Evolutionary conservation across 2,888 invertebrate genomes (phyloP).

Genomic region (Stictocephala bisonia): DNA sequence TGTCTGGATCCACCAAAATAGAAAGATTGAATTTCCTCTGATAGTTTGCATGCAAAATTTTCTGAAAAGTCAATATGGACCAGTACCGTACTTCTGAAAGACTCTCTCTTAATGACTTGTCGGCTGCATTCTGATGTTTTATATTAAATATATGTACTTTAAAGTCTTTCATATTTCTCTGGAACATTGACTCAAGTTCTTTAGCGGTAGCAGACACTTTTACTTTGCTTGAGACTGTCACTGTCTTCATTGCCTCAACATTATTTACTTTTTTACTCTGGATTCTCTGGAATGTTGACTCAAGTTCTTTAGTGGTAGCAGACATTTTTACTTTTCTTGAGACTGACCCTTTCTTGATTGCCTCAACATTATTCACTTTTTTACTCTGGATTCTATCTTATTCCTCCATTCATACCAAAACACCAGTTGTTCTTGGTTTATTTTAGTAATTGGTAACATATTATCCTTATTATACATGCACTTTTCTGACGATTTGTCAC

Average conservation of each 20-base stretch:
- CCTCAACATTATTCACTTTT: not conserved
- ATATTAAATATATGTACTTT: constrained; percentile 20
- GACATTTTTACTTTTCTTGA: not conserved
- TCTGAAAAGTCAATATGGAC: constrained; percentile 12
- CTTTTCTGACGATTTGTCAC: too few relatives aligned
- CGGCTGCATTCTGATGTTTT: constrained; percentile 5
- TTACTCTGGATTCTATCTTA: not conserved
- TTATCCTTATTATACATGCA: constrained; percentile 1
- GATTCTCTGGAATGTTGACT: not conserved
- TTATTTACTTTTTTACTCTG: too few relatives aligned
- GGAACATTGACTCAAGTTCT: not conserved
- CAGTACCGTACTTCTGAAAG: not conserved
- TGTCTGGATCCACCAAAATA: constrained; percentile 7
- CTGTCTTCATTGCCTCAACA: too few relatives aligned
- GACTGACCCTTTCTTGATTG: not conserved
- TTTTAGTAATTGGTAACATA: not conserved
- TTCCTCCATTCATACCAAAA: not conserved
- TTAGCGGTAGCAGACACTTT: not conserved
- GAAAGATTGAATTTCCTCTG: too few relatives aligned
- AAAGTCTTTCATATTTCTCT: too few relatives aligned
- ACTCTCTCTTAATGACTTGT: not conserved
- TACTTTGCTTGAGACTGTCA: not conserved
- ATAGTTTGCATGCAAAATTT: constrained; percentile 5
- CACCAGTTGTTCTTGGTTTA: not conserved
- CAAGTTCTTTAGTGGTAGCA: not conserved